These are phyloP conservation scores for Pogonocichla stellata DNA, from an alignment of 2,113 vertebrate genomes.

Conservation along the genomic window DNA sequence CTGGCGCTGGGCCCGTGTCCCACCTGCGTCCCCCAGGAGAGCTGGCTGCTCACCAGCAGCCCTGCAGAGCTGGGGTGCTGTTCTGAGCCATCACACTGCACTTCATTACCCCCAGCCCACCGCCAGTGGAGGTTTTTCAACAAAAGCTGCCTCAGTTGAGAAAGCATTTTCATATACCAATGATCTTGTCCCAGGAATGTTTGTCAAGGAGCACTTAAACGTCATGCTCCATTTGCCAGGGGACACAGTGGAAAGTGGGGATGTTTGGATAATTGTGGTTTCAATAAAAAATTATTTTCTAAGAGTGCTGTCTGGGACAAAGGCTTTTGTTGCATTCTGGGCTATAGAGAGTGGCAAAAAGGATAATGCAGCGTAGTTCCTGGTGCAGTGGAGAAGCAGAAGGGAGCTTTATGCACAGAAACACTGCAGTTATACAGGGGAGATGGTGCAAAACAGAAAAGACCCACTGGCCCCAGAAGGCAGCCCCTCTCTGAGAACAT, in stretches of 20 bases:
- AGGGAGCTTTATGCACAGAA: too few species aligned
- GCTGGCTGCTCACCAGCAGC: not conserved
- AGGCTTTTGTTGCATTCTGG: not conserved
- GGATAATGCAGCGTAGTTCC: too few species aligned
- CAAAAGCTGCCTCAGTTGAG: not conserved
- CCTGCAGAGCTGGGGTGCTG: not conserved
- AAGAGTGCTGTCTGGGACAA: not conserved
- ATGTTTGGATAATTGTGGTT: not conserved
- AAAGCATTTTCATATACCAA: not conserved
- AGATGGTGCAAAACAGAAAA: too few species aligned
- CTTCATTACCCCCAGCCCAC: conserved; percentile 18
- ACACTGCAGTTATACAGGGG: too few species aligned
- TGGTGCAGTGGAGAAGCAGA: too few species aligned
- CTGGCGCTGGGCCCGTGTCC: rapidly evolving
- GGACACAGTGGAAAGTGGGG: not conserved
- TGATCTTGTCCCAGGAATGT: not conserved
- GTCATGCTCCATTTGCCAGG: not conserved
- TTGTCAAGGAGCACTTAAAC: not conserved
- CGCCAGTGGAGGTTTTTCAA: not conserved
- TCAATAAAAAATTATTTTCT: not conserved
- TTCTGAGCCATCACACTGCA: conserved; percentile 12
- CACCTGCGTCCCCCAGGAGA: not conserved
- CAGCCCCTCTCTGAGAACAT: too few species aligned
- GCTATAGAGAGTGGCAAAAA: too few species aligned
- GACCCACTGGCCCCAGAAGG: too few species aligned